phyloP scores from a whole-genome alignment of 2,888 invertebrate species.

The Himalopsyche kuldschensis region DNA sequence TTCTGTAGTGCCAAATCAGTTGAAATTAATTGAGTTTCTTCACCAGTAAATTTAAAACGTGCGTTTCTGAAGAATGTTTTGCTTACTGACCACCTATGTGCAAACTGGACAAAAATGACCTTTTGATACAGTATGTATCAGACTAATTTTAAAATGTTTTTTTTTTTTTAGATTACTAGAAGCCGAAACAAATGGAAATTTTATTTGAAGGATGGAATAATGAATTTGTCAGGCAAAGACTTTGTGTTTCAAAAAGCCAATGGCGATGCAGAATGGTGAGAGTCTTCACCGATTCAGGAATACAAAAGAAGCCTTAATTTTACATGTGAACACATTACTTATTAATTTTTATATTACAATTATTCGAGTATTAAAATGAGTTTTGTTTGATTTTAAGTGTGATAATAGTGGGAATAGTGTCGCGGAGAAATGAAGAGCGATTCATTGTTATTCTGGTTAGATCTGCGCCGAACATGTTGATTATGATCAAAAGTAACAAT shows the following conservation, averaged over 20 bases:
- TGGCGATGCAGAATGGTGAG: constrained; percentile 99
- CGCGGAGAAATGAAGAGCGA: neutral
- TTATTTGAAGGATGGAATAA: constrained; percentile 98
- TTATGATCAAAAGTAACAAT: too few relatives aligned
- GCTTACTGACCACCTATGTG: neutral
- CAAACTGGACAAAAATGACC: too few relatives aligned
- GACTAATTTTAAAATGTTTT: neutral
- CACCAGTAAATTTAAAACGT: neutral
- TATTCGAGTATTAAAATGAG: constrained; percentile 2
- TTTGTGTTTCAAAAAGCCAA: constrained; percentile 98
- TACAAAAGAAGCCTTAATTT: constrained; percentile 15
- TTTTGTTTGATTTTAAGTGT: constrained; percentile 5
- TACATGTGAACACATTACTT: constrained; percentile 4
- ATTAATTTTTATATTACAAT: neutral
- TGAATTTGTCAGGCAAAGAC: constrained; percentile 98
- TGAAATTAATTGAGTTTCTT: neutral
- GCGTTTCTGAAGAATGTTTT: neutral
- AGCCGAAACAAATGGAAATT: constrained; percentile 99
- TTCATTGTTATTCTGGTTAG: neutral
- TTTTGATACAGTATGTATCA: too few relatives aligned
- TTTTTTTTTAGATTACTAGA: constrained; percentile 78
- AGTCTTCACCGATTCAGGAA: neutral
- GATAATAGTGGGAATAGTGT: neutral
- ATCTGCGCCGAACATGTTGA: neutral
- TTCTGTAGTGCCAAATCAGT: too few relatives aligned